phyloP scores from a whole-genome alignment of 2,888 invertebrate genomes.

The Allacma fusca region DNA sequence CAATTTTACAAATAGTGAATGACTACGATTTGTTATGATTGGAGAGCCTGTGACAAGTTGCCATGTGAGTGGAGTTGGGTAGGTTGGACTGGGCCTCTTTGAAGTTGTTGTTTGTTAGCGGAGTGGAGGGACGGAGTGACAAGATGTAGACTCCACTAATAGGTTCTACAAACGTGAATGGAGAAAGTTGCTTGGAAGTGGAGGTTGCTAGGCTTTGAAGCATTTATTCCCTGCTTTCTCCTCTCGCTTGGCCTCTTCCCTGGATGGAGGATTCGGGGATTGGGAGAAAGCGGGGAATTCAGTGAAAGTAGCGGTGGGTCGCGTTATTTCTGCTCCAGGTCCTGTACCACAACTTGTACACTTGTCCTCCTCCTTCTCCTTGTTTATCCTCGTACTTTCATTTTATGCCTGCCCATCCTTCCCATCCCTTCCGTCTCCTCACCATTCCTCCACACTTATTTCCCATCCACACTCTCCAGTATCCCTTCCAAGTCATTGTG shows the following conservation, averaged over 20 bases:
- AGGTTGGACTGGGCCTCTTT: too few relatives aligned
- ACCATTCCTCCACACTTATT: background rate
- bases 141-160: too few relatives aligned
- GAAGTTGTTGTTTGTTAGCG: too few relatives aligned
- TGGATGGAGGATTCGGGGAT: background rate
- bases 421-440: too few relatives aligned
- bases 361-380: background rate
- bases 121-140: too few relatives aligned
- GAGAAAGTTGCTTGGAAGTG: background rate
- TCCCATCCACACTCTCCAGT: background rate
- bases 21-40: too few relatives aligned
- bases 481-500: background rate
- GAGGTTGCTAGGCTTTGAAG: background rate
- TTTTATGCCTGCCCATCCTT: background rate
- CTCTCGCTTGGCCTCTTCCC: background rate
- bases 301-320: background rate
- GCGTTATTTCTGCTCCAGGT: background rate
- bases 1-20: too few relatives aligned
- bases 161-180: too few relatives aligned
- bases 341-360: background rate
- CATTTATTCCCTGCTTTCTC: background rate
- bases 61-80: too few relatives aligned
- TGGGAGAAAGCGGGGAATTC: background rate
- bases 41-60: too few relatives aligned
- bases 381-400: background rate